These are phyloP conservation scores for Cerastis leucographa DNA, from an alignment of 2,888 invertebrate species.

Conservation along the genomic window DNA sequence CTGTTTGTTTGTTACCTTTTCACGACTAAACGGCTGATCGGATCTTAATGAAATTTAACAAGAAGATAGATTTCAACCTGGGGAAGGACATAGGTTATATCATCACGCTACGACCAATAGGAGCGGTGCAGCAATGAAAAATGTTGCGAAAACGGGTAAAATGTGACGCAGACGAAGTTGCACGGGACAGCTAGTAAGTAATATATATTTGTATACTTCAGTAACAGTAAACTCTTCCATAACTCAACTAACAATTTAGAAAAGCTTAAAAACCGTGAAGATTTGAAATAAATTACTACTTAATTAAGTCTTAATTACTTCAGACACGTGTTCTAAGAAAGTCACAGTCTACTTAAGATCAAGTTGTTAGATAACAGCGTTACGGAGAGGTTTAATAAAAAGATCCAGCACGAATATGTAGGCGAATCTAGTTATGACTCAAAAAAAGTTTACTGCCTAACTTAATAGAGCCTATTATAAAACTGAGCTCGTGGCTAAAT, in stretches of 20 bases:
- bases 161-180: too few relatives aligned
- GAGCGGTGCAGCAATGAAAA: too few relatives aligned
- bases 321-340: constrained; percentile 33
- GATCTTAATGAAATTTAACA: too few relatives aligned
- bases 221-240: neutral
- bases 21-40: too few relatives aligned
- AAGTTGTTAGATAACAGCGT: constrained; percentile 49
- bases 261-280: constrained; percentile 21
- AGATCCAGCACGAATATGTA: constrained; percentile 33
- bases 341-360: constrained; percentile 57
- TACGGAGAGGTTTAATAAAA: constrained; percentile 43
- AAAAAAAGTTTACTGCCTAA: constrained; percentile 15
- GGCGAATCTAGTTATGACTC: constrained; percentile 24
- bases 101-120: too few relatives aligned
- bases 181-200: too few relatives aligned
- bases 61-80: too few relatives aligned
- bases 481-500: too few relatives aligned
- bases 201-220: neutral
- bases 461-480: constrained; percentile 1
- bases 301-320: constrained; percentile 26
- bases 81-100: too few relatives aligned
- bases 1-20: too few relatives aligned
- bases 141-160: too few relatives aligned
- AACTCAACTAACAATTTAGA: constrained; percentile 2
- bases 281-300: constrained; percentile 25